Base-by-base conservation (phyloP, 2,113 vertebrate genomes). In the Pavo muticus region DNA sequence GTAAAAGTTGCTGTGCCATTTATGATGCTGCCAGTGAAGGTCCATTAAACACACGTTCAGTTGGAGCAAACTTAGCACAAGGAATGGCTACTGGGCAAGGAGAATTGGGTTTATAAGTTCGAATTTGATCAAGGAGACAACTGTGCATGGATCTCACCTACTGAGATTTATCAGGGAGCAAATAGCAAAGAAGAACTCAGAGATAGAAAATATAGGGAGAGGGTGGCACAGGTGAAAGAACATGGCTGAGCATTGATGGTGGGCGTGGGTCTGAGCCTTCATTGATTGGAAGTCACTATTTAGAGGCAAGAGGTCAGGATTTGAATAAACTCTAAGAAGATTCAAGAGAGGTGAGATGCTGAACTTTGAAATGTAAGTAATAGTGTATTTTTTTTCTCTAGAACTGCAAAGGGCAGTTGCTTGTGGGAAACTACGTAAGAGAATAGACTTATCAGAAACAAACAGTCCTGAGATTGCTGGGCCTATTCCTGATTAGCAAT, bases 391-490 rank as follows among this genome's bases (percentile, higher is more conserved):
- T 70, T 32, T 82, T 78, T 91, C 61, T 54, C 48, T 59, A 44
- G 61, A 72, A 45, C 30, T 72, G 63, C 48, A 45, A 82, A 84
- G 18, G 40, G 59, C 76, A 57, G 18, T 65, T 68, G 73, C 44
- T 72, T 9, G 44, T 68, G 52, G 63, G 64, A 88, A 70, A 14
- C 24, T 56, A 23, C 21, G 16, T 4, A 9, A 79, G 29, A 73
- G 69, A 76, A 76, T 0, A 52, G 45, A 52, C 4, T 75, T 69
- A 32, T 18, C 75, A 73, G 86, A 80, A 83, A 88, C 56, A 93
- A 88, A 60, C 80, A 95, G 83, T 18, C 47, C 67, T 81, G 69
- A 63, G 45, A 88, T 94, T 92, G 76, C 83, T 48, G 73, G 57
- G 57, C 65, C 39, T 52, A 4, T 42, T 45, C 65, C 87, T 93